A percentile compares a stretch with the other conserved stretches of the same genome.
Conservation (phyloP, 2,113 vertebrate species). For the Malurus alboscapulatus region DNA sequence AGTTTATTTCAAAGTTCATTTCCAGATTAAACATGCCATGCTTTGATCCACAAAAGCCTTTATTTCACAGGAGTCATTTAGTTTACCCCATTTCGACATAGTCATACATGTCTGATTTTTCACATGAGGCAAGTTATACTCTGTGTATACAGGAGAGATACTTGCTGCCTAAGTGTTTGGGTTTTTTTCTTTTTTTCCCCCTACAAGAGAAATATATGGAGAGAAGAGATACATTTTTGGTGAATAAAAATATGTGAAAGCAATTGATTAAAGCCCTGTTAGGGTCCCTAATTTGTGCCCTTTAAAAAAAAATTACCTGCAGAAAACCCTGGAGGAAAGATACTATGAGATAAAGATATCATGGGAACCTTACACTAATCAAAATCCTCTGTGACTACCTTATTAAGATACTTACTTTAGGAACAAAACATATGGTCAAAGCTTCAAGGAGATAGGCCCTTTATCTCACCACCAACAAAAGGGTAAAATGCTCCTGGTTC, state of each 20-base stretch:
- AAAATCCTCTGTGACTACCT: constrained; percentile 63
- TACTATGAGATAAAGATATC: constrained; percentile 72
- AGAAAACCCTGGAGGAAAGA: not conserved
- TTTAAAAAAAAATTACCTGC: not conserved
- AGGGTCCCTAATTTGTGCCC: not conserved
- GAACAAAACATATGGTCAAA: constrained; percentile 52
- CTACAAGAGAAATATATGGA: not conserved
- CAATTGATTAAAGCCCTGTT: not conserved
- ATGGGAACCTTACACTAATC: constrained; percentile 44
- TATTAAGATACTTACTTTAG: constrained; percentile 68
- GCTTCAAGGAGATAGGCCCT: constrained; percentile 45
- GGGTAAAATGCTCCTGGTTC: constrained; percentile 58
- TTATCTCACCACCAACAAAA: constrained; percentile 39
- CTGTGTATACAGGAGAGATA: not conserved
- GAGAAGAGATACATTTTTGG: not conserved
- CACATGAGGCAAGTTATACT: not conserved
- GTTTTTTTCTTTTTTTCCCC: not conserved
- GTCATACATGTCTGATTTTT: not conserved
- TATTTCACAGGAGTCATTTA: not conserved
- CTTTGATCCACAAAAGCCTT: not conserved
- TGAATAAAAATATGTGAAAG: not conserved
- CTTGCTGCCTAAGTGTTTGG: not conserved
- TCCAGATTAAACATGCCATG: not conserved
- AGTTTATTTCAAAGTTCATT: not conserved
- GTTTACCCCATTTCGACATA: not conserved